Evolutionary conservation across 92 coral and sea anemone species (phyloP), one percentile per base, ranked within the genome.

Genomic region (Galaxea fascicularis): DNA sequence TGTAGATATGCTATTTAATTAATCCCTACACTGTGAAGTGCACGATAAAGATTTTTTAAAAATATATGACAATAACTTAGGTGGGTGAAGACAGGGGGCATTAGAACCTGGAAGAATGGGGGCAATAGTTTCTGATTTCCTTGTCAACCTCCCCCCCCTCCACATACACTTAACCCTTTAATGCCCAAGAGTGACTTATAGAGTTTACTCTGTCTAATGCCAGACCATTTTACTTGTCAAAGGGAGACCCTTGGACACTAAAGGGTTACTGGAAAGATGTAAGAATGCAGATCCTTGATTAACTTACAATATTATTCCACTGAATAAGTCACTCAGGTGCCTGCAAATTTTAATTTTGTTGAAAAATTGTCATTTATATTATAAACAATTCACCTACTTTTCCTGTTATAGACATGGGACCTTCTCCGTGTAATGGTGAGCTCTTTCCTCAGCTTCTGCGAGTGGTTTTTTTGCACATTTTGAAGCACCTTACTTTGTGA

Each of bases 371-470:
- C 41, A 21, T 21, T 18, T 51, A 25, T 24, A 73, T 45, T 35
- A 22, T 20, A 12, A 22, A 15, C 49, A 62, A 39, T 3, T 77
- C 13, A 12, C 13, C 12, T 35, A 14, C 74, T 73, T 49, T 27
- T 1, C 65, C 1, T 24, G 45, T 20, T 53, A 17, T 28, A 85
- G 89, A 77, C 77, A 45, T 85, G 78, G 89, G 84, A 77, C 68
- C 83, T 85, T 5, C 62, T 85, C 17, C 31, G 84, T 17, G 77
- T 85, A 8, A 77, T 85, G 84, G 84, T 85, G 4, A 59, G 82
- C 47, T 77, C 84, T 17, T 85, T 85, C 77, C 84, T 66, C 15
- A 16, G 49, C 31, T 76, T 39, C 77, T 22, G 84, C 15, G 82
- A 53, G n/a, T 85, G 84, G 71, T 80, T 64, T 56, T n/a, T 71